Evolutionary conservation across 2,888 invertebrate species (phyloP).

Genomic region (Eupithecia dodoneata): DNA sequence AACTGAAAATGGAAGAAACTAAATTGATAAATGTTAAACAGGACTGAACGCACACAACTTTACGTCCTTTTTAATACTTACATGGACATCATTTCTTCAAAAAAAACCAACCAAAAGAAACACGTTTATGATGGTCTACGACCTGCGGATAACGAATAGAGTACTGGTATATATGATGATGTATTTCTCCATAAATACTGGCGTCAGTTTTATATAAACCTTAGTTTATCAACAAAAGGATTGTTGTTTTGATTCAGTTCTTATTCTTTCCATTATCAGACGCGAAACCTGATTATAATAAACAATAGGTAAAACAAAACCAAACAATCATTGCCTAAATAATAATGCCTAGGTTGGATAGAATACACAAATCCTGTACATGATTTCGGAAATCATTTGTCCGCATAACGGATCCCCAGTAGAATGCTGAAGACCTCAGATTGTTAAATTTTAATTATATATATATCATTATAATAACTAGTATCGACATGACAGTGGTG

Average conservation of each 20-base stretch:
- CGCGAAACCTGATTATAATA: neutral
- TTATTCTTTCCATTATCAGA: neutral
- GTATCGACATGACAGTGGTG: neutral
- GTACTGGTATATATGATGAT: neutral
- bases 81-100: conserved; percentile 1
- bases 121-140: neutral
- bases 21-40: too few species aligned
- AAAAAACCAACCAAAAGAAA: neutral
- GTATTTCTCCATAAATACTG: neutral
- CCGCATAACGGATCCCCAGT: neutral
- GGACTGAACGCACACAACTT: neutral
- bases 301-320: conserved; percentile 1
- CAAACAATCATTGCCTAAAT: neutral
- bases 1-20: neutral
- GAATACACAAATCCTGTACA: neutral
- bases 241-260: neutral
- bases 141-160: neutral
- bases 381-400: neutral
- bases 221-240: neutral
- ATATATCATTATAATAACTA: neutral
- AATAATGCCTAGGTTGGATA: neutral
- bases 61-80: neutral
- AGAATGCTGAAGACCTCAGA: neutral
- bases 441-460: too few species aligned
- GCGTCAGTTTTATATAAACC: neutral